These are phyloP conservation scores for Epirrhoe tristata DNA, from an alignment of 2,888 invertebrate genomes.

Conservation along the genomic window DNA sequence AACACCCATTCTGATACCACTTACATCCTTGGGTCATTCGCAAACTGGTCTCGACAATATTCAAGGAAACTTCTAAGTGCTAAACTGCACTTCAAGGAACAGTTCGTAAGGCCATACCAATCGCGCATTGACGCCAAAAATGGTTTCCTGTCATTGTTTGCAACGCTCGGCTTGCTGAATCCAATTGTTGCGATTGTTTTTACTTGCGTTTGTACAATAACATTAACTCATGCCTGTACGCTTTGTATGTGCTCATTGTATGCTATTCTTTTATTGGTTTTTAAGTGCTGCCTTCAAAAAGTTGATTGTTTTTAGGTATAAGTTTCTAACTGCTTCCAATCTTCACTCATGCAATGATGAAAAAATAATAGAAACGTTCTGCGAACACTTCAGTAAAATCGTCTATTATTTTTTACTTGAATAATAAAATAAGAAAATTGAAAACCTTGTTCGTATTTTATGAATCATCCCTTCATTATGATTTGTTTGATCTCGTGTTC, in stretches of 20 bases:
- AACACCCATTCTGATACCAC: background rate
- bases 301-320: too few species aligned
- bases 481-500: constrained; percentile 43
- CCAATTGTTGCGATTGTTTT: constrained; percentile 40
- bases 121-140: constrained; percentile 28
- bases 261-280: too few species aligned
- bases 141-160: constrained; percentile 66
- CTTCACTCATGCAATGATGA: too few species aligned
- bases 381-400: too few species aligned
- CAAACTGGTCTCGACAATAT: background rate
- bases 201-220: constrained; percentile 24
- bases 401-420: too few species aligned
- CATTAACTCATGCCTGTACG: too few species aligned
- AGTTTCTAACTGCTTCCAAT: too few species aligned
- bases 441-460: constrained; percentile 21
- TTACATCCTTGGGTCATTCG: background rate
- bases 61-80: background rate
- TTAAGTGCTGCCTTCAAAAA: too few species aligned
- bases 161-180: constrained; percentile 56
- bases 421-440: constrained; percentile 7
- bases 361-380: too few species aligned
- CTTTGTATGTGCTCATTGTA: too few species aligned
- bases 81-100: constrained; percentile 16
- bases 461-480: constrained; percentile 38
- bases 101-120: background rate